Evolutionary conservation across 2,113 vertebrate genomes (phyloP), one percentile per base, ranked within the genome.

Genomic region (Colistium nudipinnis): DNA sequence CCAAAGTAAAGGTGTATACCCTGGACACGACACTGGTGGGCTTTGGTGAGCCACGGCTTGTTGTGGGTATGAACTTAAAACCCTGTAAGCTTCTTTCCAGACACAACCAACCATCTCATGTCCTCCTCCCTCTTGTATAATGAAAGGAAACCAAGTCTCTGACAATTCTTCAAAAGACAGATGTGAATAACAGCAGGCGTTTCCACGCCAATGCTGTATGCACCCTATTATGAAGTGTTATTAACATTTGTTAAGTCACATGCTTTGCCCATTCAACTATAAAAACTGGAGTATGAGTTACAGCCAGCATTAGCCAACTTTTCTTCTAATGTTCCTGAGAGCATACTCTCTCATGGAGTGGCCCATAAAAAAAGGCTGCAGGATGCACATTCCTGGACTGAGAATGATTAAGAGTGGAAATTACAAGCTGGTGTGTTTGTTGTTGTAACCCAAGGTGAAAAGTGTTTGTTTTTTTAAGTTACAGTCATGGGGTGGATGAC

Each of bases 11-110:
- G 62, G 62, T 28, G 22, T 39, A 47, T 41, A 39, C 51, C 19
- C 17, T n/a, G 49, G 52, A 70, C 51, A 62, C 52, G 62, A 75
- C 55, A 47, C 36, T 20, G 5, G 72, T 54, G 70, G 76, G 47
- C 45, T 84, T 82, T 47, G 72, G 82, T 77, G 80, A 66, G 71
- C 53, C 70, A 35, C 61, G 44, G 53, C 70, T 68, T 69, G 28
- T 11, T 11, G 12, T 33, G 59, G 39, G 59, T 47, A 24, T 45
- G 8, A 22, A 57, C 35, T 62, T 60, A 27, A 80, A 82, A 54
- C 22, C 64, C 41, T 54, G 38, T 70, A 84, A 87, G 77, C 78
- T 78, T 82, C 47, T 89, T 88, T 89, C 82, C 88, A 89, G 83
- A 88, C 75, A 65, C 53, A 62, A 51, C 41, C 22, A 74, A 49